A percentile compares a stretch with the other conserved stretches of the same genome.
Evolutionary conservation across 2,113 vertebrate species (phyloP).

Genomic region (Dasyprocta punctata): DNA sequence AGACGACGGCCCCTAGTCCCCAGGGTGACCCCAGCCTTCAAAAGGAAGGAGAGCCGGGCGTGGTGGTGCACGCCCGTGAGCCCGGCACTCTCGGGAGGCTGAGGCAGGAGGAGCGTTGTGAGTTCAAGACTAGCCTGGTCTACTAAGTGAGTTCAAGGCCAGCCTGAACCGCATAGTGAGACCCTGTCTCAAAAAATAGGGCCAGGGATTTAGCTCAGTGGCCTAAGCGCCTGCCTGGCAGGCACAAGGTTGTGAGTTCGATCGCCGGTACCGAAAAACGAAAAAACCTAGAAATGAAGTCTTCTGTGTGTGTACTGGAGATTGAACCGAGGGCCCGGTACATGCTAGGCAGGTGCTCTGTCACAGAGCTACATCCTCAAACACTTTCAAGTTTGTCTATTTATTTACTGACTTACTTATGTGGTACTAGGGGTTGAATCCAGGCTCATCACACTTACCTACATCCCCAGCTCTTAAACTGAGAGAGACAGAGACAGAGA

Average conservation of each 20-base stretch:
- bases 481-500: neutral
- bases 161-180: neutral
- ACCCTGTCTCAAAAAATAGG: neutral
- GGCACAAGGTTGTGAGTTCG: no score
- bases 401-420: neutral
- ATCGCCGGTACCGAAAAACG: no score
- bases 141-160: neutral
- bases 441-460: neutral
- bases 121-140: neutral
- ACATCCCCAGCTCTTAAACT: neutral
- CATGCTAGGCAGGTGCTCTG: neutral
- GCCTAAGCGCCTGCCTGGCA: no score
- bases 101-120: neutral
- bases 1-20: rapidly evolving
- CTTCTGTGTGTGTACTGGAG: neutral
- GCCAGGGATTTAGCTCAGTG: no score
- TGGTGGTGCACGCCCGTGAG: neutral
- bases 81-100: neutral
- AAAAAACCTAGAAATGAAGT: neutral
- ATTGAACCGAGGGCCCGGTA: neutral
- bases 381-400: neutral
- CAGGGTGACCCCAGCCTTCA: neutral
- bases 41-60: neutral
- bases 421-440: neutral
- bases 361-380: neutral